Conservation (phyloP, 2,888 invertebrate species). For the Megamerina dolium region DNA sequence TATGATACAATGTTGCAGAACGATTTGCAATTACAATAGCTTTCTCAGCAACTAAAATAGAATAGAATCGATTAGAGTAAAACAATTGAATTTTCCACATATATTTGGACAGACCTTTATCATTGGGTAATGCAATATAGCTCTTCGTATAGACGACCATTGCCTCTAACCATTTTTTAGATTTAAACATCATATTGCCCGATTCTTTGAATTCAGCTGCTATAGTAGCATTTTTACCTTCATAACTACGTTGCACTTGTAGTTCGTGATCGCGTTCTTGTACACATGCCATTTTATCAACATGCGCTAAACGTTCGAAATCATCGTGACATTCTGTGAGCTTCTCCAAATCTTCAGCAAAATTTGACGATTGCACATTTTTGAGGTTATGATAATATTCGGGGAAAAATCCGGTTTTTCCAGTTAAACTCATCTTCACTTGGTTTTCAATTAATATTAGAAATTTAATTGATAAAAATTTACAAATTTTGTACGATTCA, state of each 20-base stretch:
- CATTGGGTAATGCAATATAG: slow-evolving; percentile 61
- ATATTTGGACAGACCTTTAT: slow-evolving; percentile 54
- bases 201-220: slow-evolving; percentile 62
- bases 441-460: slow-evolving; percentile 6
- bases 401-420: slow-evolving; percentile 55
- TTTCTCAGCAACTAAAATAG: slow-evolving; percentile 54
- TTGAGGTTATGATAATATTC: slow-evolving; percentile 59
- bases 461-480: neutral
- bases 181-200: slow-evolving; percentile 68
- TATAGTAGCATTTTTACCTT: slow-evolving; percentile 54
- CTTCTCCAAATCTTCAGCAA: slow-evolving; percentile 56
- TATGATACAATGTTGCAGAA: slow-evolving; percentile 71
- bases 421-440: slow-evolving; percentile 35
- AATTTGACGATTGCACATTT: slow-evolving; percentile 46
- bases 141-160: slow-evolving; percentile 65
- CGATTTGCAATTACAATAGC: slow-evolving; percentile 72
- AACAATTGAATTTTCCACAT: slow-evolving; percentile 6
- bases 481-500: neutral
- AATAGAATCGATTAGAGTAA: neutral
- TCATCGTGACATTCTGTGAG: slow-evolving; percentile 60
- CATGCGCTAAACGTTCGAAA: slow-evolving; percentile 60
- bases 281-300: slow-evolving; percentile 52
- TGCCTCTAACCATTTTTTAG: slow-evolving; percentile 63
- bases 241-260: slow-evolving; percentile 51
- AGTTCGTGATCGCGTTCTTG: slow-evolving; percentile 50